Evolutionary conservation across 2,113 vertebrate genomes (phyloP).

Genomic region (Periophthalmus modestus): DNA sequence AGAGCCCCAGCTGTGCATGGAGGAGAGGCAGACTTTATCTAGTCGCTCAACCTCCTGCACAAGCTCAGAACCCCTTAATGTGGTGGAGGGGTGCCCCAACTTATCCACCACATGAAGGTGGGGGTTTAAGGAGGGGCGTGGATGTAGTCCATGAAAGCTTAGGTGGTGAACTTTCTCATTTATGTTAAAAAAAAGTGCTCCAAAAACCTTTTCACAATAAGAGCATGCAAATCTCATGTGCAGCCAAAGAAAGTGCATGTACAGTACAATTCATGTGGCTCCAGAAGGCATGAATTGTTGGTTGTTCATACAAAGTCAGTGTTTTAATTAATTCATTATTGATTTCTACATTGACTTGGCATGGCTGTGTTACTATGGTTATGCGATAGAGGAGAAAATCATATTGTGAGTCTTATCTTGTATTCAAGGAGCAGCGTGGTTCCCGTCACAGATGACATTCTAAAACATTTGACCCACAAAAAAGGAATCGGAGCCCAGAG

Average conservation of each 20-base stretch:
- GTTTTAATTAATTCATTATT: slow-evolving; percentile 75
- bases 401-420: slow-evolving; percentile 58
- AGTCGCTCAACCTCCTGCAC: too few relatives aligned
- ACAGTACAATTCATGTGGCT: slow-evolving; percentile 8
- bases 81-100: too few relatives aligned
- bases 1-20: too few relatives aligned
- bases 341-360: slow-evolving; percentile 65
- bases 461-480: slow-evolving; percentile 79
- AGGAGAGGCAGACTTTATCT: too few relatives aligned
- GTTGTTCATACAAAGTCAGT: slow-evolving; percentile 68
- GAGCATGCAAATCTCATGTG: background rate
- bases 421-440: slow-evolving; percentile 76
- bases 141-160: too few relatives aligned
- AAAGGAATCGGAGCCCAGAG: slow-evolving; percentile 76
- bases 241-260: too few relatives aligned
- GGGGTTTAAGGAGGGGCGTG: too few relatives aligned
- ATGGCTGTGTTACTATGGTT: slow-evolving; percentile 48
- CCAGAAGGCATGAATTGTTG: slow-evolving; percentile 59
- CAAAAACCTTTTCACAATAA: background rate
- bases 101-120: too few relatives aligned
- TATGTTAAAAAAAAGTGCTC: too few relatives aligned
- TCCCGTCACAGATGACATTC: slow-evolving; percentile 79
- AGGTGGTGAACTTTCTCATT: too few relatives aligned
- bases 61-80: too few relatives aligned
- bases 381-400: slow-evolving; percentile 38